Evolutionary conservation across 1,140 invertebrate species (phyloP).

Genomic region (Mamestra configurata): DNA sequence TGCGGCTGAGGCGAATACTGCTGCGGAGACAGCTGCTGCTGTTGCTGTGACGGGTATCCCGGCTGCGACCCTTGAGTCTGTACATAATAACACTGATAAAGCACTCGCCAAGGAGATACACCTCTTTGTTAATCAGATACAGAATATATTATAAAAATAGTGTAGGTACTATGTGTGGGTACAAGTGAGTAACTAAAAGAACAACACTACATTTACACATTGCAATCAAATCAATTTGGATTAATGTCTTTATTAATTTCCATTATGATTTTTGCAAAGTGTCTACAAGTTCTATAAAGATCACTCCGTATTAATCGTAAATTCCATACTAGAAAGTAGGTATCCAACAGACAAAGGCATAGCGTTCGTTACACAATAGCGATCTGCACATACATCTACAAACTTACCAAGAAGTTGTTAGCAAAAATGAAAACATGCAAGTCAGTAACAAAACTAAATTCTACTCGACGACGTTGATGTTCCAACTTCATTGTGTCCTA

Average conservation of each 20-base stretch:
- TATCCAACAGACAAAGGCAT: constrained; percentile 22
- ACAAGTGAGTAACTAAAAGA: constrained; percentile 11
- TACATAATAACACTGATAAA: constrained; percentile 17
- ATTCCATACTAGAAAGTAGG: constrained; percentile 18
- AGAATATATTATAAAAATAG: constrained; percentile 24
- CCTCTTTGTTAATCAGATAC: constrained; percentile 23
- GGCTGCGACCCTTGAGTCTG: constrained; percentile 69
- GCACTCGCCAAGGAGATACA: not conserved
- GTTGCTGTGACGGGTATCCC: constrained; percentile 63
- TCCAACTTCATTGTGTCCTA: constrained; percentile 47
- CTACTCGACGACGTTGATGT: constrained; percentile 60
- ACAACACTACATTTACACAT: constrained; percentile 11
- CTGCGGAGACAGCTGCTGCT: constrained; percentile 64
- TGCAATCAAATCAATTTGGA: not conserved
- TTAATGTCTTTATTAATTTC: not conserved
- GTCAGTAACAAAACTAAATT: constrained; percentile 51
- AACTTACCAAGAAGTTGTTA: constrained; percentile 19
- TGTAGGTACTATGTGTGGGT: not conserved
- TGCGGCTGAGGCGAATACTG: constrained; percentile 74
- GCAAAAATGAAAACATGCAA: constrained; percentile 54
- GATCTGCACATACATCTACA: not conserved
- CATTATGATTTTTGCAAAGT: constrained; percentile 7
- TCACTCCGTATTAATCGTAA: constrained; percentile 5
- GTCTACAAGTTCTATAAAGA: not conserved
- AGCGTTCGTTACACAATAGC: constrained; percentile 43